Evolutionary conservation across 2,888 invertebrate genomes (phyloP).

Genomic region (Toxonevra muliebris): DNA sequence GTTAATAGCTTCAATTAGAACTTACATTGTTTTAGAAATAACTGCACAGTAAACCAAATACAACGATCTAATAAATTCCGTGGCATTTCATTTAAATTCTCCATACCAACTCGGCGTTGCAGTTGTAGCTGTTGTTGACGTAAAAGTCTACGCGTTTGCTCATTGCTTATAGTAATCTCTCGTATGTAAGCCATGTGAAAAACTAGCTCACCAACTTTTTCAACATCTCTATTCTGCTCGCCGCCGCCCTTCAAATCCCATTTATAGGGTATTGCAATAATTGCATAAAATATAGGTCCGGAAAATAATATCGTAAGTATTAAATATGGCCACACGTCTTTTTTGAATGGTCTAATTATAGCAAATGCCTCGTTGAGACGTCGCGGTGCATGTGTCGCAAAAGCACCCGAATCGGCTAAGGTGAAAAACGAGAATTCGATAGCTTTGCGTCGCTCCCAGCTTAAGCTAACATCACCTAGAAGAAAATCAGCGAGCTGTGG

Average conservation of each 20-base stretch:
- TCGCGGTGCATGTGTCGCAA: constrained; percentile 78
- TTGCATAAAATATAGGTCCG: constrained; percentile 75
- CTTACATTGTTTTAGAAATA: constrained; percentile 78
- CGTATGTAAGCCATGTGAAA: constrained; percentile 57
- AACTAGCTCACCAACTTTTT: constrained; percentile 41
- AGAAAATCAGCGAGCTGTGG: constrained; percentile 72
- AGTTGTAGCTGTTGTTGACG: constrained; percentile 19
- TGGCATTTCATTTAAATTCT: constrained; percentile 39
- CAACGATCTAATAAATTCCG: constrained; percentile 69
- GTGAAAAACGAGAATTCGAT: constrained; percentile 82
- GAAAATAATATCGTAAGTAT: constrained; percentile 72
- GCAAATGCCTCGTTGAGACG: constrained; percentile 78
- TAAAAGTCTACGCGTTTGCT: constrained; percentile 38
- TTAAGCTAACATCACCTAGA: constrained; percentile 78
- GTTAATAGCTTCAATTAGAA: constrained; percentile 15
- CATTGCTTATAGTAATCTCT: constrained; percentile 55
- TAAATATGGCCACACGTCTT: constrained; percentile 80
- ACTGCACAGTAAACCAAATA: constrained; percentile 77
- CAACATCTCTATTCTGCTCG: constrained; percentile 38
- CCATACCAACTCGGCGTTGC: constrained; percentile 12
- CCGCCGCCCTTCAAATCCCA: constrained; percentile 42
- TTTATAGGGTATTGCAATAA: constrained; percentile 71
- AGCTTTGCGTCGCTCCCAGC: constrained; percentile 75
- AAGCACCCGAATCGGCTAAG: constrained; percentile 79
- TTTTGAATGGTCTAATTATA: constrained; percentile 76